phyloP scores from a whole-genome alignment of 1,140 invertebrate genomes.

The Rhynchophorus ferrugineus region DNA sequence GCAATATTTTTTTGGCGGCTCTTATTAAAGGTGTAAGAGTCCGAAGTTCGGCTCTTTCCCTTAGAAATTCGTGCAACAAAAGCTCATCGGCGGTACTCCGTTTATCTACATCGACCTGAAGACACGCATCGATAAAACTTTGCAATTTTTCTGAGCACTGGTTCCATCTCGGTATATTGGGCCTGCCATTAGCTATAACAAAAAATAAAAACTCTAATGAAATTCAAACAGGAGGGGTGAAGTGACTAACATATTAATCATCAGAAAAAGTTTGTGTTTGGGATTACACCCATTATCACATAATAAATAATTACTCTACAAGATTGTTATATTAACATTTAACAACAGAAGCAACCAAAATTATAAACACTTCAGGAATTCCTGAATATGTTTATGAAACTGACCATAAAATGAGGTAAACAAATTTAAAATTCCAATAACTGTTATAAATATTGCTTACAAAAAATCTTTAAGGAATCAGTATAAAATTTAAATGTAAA shows the following conservation, averaged over 20 bases:
- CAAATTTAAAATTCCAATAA: too few species aligned
- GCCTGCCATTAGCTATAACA: slow-evolving; percentile 73
- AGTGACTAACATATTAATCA: neutral
- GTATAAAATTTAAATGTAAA: too few species aligned
- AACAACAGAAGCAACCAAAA: too few species aligned
- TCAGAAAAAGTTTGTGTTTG: too few species aligned
- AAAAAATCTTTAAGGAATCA: too few species aligned
- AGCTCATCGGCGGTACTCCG: slow-evolving; percentile 79
- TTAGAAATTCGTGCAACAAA: slow-evolving; percentile 81
- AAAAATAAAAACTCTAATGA: neutral
- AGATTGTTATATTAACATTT: too few species aligned
- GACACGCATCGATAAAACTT: slow-evolving; percentile 83
- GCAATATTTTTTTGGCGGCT: slow-evolving; percentile 74
- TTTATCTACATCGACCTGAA: slow-evolving; percentile 87
- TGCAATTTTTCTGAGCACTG: slow-evolving; percentile 67
- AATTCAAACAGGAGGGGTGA: neutral
- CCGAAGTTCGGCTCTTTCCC: slow-evolving; percentile 73
- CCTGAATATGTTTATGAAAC: too few species aligned
- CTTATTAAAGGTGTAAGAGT: slow-evolving; percentile 85
- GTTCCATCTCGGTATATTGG: slow-evolving; percentile 79
- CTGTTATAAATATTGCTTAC: too few species aligned
- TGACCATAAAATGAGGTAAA: too few species aligned
- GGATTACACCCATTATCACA: too few species aligned
- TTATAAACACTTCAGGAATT: too few species aligned
- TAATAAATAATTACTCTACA: too few species aligned